Percentiles rank a stretch among this genome's conserved stretches.
These are phyloP conservation scores for Saguinus midas DNA, from an alignment of 2,113 vertebrate genomes.

Conservation along the genomic window DNA sequence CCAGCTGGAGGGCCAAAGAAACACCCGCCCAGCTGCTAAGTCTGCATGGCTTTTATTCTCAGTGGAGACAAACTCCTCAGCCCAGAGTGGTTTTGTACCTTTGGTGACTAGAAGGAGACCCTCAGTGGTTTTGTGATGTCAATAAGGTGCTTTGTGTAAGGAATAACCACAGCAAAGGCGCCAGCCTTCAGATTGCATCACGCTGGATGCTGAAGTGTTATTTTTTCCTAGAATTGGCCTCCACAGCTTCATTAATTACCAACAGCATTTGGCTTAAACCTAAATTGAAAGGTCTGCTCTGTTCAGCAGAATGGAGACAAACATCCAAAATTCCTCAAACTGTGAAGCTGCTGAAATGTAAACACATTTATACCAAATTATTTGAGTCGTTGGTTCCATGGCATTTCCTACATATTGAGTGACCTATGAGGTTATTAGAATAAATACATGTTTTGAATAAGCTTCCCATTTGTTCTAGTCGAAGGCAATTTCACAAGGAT, in stretches of 20 bases:
- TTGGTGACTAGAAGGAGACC: neutral
- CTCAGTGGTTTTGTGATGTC: neutral
- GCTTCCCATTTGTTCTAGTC: neutral
- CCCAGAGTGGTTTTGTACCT: neutral
- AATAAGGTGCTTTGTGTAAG: neutral
- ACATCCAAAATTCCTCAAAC: slow-evolving; percentile 1
- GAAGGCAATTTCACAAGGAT: neutral
- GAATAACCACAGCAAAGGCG: neutral
- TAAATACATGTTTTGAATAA: slow-evolving; percentile 23
- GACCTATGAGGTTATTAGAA: neutral
- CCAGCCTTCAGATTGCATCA: slow-evolving; percentile 7
- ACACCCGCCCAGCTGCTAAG: neutral
- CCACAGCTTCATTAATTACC: slow-evolving; percentile 10
- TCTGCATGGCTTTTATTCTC: neutral
- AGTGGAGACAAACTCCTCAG: neutral
- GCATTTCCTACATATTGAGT: slow-evolving; percentile 26
- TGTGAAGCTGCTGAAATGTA: slow-evolving; percentile 14
- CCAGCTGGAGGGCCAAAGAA: neutral
- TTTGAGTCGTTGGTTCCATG: neutral
- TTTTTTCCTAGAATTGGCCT: slow-evolving; percentile 42
- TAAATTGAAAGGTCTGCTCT: slow-evolving; percentile 49
- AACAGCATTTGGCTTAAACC: neutral
- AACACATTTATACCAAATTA: neutral
- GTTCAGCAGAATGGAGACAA: neutral
- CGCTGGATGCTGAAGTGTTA: neutral